Conservation (phyloP, 2,113 vertebrate genomes). For the Pardalotus punctatus region DNA sequence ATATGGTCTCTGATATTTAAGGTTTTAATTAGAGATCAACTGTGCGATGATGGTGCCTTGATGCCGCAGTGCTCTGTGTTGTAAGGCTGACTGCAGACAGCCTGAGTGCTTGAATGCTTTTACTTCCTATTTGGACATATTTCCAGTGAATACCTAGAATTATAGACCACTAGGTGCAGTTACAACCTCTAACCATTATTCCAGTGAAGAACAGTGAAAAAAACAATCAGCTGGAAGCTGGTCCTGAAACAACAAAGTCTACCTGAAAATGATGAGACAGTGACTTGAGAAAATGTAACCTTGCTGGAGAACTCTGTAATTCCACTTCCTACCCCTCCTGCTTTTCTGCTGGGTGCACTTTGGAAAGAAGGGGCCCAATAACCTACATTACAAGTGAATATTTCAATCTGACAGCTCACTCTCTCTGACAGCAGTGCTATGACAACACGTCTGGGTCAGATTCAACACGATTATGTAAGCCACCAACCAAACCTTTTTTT, state of each 20-base stretch:
- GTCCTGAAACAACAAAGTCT: background rate
- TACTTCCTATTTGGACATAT: background rate
- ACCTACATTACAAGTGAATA: slow-evolving; percentile 55
- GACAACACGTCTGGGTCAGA: slow-evolving; percentile 67
- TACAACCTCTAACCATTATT: background rate
- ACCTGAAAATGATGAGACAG: background rate
- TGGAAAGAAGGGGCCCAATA: slow-evolving; percentile 47
- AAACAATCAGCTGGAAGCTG: background rate
- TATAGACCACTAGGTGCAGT: background rate
- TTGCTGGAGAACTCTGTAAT: background rate
- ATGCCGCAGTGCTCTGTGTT: background rate
- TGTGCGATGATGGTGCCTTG: background rate
- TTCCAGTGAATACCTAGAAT: background rate
- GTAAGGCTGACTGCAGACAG: background rate
- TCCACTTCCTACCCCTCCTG: background rate
- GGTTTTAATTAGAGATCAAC: slow-evolving; percentile 35
- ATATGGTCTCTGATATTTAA: slow-evolving; percentile 5
- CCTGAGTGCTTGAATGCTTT: background rate
- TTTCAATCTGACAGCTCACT: slow-evolving; percentile 64
- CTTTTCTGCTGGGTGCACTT: background rate
- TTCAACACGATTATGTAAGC: slow-evolving; percentile 66
- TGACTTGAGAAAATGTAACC: background rate
- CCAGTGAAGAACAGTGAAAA: background rate
- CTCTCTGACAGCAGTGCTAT: slow-evolving; percentile 60
- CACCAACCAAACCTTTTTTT: slow-evolving; percentile 64